These are phyloP conservation scores for Polyergus mexicanus DNA, from an alignment of 1,140 invertebrate genomes.

Conservation along the genomic window DNA sequence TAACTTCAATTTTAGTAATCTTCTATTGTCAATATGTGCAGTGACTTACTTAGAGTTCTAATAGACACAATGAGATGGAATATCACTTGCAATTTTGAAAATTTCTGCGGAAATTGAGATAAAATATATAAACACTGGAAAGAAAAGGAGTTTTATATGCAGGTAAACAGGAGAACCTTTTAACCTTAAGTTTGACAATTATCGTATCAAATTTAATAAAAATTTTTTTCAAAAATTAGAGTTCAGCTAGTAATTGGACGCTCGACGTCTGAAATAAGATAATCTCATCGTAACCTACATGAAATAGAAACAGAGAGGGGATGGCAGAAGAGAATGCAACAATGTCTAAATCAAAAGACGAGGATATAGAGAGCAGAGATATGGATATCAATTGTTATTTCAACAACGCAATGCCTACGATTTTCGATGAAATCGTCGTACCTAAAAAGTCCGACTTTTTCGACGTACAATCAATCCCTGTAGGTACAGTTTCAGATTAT, in stretches of 20 bases:
- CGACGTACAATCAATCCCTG: constrained; percentile 44
- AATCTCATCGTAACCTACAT: neutral
- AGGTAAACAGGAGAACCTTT: neutral
- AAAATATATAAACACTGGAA: neutral
- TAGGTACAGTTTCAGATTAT: constrained; percentile 65
- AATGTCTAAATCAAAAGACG: neutral
- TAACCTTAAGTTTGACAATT: neutral
- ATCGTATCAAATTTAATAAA: neutral
- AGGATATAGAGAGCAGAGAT: neutral
- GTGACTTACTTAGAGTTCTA: neutral
- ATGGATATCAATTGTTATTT: constrained; percentile 81
- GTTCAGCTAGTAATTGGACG: neutral
- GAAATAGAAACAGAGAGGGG: neutral
- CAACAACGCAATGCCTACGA: constrained; percentile 80
- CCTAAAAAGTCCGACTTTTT: constrained; percentile 76
- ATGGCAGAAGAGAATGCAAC: constrained; percentile 24
- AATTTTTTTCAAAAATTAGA: neutral
- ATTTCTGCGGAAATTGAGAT: neutral
- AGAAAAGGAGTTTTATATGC: neutral
- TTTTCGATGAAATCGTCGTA: constrained; percentile 84
- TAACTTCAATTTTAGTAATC: constrained; percentile 13
- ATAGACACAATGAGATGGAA: neutral
- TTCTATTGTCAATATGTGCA: neutral
- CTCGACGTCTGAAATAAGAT: neutral
- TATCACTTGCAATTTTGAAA: neutral